Conservation (phyloP, 2,113 vertebrate species). For the Butorides virescens region DNA sequence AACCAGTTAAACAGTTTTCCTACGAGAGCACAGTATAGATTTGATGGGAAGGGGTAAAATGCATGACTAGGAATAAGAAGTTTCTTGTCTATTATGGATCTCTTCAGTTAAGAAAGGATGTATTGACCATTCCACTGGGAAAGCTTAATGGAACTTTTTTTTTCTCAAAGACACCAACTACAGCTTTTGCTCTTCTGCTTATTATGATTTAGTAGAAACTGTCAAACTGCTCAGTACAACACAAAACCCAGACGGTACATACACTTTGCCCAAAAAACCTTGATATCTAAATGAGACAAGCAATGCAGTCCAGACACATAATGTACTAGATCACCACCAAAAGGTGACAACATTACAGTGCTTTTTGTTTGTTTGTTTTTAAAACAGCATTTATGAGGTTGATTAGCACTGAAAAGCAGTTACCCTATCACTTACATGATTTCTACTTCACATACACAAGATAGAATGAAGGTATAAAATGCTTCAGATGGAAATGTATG, state of each 20-base stretch:
- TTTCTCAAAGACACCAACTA: neutral
- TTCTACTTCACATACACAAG: neutral
- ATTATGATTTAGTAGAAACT: neutral
- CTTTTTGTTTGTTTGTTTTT: constrained; percentile 1
- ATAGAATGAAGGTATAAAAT: neutral
- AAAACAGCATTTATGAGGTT: neutral
- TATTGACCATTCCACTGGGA: neutral
- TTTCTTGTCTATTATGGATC: neutral
- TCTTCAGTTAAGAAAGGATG: neutral
- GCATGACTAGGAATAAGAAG: neutral
- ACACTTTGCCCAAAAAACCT: neutral
- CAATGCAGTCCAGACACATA: neutral
- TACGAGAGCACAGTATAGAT: neutral
- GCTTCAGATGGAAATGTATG: neutral
- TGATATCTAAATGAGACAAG: neutral
- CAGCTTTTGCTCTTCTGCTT: neutral
- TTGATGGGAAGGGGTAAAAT: neutral
- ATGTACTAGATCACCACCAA: neutral
- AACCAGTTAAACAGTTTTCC: neutral
- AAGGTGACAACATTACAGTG: neutral
- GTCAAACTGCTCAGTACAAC: neutral
- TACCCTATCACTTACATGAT: neutral
- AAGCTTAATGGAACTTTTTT: neutral
- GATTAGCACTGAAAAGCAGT: neutral
- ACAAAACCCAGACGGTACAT: neutral